Conservation (phyloP, 2,888 invertebrate genomes). For the Erpobdella octoculata region DNA sequence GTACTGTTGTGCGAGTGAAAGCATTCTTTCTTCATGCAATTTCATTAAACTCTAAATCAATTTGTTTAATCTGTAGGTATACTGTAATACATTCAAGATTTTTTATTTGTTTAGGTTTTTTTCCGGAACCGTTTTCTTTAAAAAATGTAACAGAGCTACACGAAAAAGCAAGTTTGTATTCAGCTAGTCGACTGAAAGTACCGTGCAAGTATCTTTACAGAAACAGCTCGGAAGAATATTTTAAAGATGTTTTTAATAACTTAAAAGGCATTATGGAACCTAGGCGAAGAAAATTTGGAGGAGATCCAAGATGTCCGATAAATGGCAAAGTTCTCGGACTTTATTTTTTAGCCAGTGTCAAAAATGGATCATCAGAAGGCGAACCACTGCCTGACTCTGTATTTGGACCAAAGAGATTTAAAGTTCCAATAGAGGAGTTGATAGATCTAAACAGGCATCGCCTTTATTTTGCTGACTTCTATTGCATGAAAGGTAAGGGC, state of each 20-base stretch:
- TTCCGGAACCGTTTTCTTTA: too few species aligned
- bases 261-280: background rate
- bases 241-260: background rate
- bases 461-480: slow-evolving; percentile 14
- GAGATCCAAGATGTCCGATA: background rate
- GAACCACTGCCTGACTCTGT: background rate
- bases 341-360: background rate
- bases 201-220: slow-evolving; percentile 9
- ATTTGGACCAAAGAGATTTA: background rate
- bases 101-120: too few species aligned
- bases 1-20: too few species aligned
- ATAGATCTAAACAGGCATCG: background rate
- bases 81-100: too few species aligned
- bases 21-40: too few species aligned
- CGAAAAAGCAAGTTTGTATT: too few species aligned
- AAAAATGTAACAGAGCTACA: too few species aligned
- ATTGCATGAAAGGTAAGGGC: background rate
- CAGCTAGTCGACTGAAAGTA: too few species aligned
- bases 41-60: too few species aligned
- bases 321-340: background rate
- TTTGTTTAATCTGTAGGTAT: too few species aligned
- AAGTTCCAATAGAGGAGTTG: background rate
- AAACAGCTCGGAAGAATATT: background rate
- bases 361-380: background rate
- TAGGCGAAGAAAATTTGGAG: background rate